These are phyloP conservation scores for Onychomys leucogaster DNA, from an alignment of 2,797 vertebrate genomes.

Conservation along the genomic window DNA sequence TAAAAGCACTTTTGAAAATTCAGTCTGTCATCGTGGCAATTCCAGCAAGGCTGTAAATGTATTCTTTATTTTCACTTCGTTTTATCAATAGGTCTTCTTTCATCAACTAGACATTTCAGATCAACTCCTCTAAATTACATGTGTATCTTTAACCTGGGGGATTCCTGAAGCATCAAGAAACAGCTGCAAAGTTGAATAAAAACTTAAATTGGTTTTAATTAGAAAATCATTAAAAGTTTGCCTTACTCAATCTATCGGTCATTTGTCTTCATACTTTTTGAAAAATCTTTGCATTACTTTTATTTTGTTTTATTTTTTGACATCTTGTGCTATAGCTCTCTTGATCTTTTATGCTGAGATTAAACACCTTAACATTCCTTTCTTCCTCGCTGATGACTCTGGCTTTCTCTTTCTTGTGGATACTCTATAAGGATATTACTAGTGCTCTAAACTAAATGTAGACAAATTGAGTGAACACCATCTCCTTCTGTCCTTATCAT, in stretches of 20 bases:
- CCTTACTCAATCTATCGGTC: background rate
- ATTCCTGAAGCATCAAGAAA: background rate
- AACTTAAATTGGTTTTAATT: background rate
- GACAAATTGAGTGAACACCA: background rate
- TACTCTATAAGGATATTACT: background rate
- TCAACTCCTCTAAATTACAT: background rate
- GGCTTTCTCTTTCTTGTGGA: too few relatives aligned
- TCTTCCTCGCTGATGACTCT: background rate
- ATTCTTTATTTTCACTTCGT: conserved; percentile 7
- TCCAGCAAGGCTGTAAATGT: background rate
- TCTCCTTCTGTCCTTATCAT: background rate
- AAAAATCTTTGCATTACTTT: background rate
- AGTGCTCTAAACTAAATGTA: too few relatives aligned
- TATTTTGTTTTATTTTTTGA: background rate
- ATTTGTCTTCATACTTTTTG: background rate
- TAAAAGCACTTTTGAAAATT: background rate
- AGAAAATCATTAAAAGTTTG: conserved; percentile 25
- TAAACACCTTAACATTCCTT: background rate
- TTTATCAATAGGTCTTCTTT: background rate
- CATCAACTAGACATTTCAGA: background rate
- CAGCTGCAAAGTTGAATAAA: background rate
- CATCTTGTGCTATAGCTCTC: background rate
- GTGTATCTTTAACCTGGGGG: background rate
- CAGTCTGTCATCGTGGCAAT: background rate
- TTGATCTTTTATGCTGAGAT: background rate